Base-by-base conservation (phyloP, 2,113 vertebrate species). In the Zeus faber region DNA sequence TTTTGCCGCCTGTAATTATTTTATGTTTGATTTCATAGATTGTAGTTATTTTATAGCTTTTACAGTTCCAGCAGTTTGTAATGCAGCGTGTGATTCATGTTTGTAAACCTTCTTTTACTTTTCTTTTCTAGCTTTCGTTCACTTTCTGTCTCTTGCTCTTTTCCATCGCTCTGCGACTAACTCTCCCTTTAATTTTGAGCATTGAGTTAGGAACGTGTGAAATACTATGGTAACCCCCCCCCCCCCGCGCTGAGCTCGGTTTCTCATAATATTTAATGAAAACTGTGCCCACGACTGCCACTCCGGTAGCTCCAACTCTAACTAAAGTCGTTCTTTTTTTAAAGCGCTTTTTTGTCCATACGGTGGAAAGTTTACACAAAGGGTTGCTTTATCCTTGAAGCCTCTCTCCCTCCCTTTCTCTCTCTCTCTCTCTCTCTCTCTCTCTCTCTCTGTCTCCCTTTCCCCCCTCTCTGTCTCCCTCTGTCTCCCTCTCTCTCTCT, bases 261-360 rank as follows among this genome's bases (percentile, higher is more conserved):
- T 67, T 72, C 76, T 83, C 72, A 59, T 73, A 65, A 68, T 2
- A 52, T 74, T 75, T 76, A 81, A 83, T 83, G 56, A 75, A 55
- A 83, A 75, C 64, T 79, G 80, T 73, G 66, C 65, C 58, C 55
- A 8, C 18, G 49, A 49, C 74, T 64, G 65, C 62, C 74, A 58
- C 59, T 59, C 73, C 65, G 48, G 47, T 24, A 2, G 41, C 31
- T 18, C 53, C 18, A 17, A 72, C 53, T 21, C 53, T 35, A 75
- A 65, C 56, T 27, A 46, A 68, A 77, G 48, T 16, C 20, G 40
- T 57, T 14, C 51, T 18, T 60, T 51, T 49, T 55, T 55, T 17
- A 26, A 43, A 49, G 8, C 16, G 18, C 35, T 14, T 62, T 21
- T 54, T 67, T 77, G 65, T 72, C 66, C 46, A 72, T 64, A 52